Evolutionary conservation across 2,797 vertebrate species (phyloP).

Genomic region (Pangasius sanitwongsei): DNA sequence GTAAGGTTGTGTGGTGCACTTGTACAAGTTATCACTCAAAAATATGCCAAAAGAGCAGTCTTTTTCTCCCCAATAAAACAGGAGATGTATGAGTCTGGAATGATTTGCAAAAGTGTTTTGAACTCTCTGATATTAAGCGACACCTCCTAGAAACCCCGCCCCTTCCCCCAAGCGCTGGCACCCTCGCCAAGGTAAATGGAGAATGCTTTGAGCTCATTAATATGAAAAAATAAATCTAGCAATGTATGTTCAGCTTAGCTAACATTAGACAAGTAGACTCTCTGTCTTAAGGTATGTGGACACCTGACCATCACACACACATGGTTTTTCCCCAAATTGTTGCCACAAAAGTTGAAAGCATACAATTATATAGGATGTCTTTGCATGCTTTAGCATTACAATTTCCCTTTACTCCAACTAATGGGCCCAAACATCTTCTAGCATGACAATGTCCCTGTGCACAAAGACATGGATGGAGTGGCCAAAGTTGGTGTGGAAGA

Average conservation of each 20-base stretch:
- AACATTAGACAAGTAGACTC: background rate
- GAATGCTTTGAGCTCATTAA: background rate
- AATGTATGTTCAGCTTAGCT: background rate
- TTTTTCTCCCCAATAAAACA: background rate
- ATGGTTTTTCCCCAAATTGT: background rate
- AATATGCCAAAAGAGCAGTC: background rate
- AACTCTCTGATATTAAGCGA: background rate
- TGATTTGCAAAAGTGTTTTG: background rate
- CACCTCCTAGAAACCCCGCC: background rate
- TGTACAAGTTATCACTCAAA: background rate
- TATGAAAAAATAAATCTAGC: background rate
- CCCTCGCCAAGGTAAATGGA: background rate
- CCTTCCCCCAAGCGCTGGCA: background rate
- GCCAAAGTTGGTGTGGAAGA: background rate
- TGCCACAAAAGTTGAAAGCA: background rate
- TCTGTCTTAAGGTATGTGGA: background rate
- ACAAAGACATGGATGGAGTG: background rate
- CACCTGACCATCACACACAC: background rate
- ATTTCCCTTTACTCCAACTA: background rate
- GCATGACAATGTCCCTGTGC: background rate
- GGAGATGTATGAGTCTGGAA: background rate
- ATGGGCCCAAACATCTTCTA: background rate
- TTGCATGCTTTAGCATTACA: background rate
- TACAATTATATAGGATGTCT: background rate
- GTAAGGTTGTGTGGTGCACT: background rate